Evolutionary conservation across 2,888 invertebrate genomes (phyloP).

Genomic region (Sinopyrophorus schimmeli): DNA sequence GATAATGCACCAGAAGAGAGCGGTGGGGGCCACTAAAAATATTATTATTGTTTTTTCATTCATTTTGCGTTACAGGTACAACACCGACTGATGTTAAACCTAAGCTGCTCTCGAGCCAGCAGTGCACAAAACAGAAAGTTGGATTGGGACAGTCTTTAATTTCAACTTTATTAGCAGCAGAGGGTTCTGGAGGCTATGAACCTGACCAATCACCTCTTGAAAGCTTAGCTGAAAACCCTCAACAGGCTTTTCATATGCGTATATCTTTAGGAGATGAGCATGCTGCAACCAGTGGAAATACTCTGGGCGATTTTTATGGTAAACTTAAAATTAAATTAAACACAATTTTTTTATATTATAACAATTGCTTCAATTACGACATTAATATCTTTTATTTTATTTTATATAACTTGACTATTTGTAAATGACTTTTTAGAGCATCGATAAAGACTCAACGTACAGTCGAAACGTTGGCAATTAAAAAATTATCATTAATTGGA

Average conservation of each 20-base stretch:
- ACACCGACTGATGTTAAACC: conserved; percentile 24
- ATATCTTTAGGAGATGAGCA: conserved; percentile 51
- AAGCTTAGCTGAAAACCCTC: conserved; percentile 40
- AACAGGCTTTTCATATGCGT: conserved; percentile 51
- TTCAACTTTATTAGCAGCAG: conserved; percentile 42
- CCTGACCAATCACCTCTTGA: conserved; percentile 47
- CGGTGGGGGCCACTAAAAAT: conserved; percentile 8
- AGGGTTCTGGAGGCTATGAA: conserved; percentile 46
- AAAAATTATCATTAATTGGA: too few species aligned
- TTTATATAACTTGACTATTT: too few species aligned
- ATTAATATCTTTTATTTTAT: too few species aligned
- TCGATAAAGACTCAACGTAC: too few species aligned
- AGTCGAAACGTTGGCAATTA: too few species aligned
- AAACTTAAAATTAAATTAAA: conserved; percentile 14
- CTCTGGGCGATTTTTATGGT: conserved; percentile 52
- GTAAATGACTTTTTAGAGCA: too few species aligned
- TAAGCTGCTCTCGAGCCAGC: conserved; percentile 34
- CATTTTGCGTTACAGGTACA: conserved; percentile 19
- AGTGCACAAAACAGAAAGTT: conserved; percentile 40
- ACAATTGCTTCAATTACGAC: too few species aligned
- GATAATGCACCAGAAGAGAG: conserved; percentile 22
- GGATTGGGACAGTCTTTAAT: conserved; percentile 40
- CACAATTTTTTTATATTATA: too few species aligned
- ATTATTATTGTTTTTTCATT: too few species aligned
- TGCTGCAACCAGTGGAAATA: conserved; percentile 36